Conservation (phyloP, 2,113 vertebrate genomes). For the Callipepla californica region DNA sequence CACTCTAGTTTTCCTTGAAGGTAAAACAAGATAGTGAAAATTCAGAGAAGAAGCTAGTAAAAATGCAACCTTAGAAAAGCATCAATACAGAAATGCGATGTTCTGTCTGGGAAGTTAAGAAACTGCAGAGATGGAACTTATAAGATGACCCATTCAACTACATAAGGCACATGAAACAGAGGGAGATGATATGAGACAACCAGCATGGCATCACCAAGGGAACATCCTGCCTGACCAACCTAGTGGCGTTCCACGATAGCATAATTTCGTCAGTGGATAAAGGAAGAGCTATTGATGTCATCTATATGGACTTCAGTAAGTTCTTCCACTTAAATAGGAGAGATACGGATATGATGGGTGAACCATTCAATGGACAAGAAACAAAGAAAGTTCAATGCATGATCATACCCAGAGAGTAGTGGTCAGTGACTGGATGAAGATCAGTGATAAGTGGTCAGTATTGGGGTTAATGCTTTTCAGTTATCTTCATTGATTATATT, state of each 20-base stretch:
- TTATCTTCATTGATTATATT: no score
- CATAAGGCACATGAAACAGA: background rate
- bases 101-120: background rate
- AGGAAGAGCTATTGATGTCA: background rate
- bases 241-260: background rate
- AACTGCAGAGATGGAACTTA: rapidly evolving
- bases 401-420: background rate
- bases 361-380: background rate
- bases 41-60: background rate
- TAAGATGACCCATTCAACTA: background rate
- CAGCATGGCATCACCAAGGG: background rate
- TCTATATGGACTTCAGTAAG: background rate
- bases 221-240: background rate
- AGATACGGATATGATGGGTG: background rate
- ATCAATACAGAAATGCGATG: background rate
- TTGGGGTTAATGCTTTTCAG: background rate
- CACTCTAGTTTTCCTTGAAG: background rate
- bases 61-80: background rate
- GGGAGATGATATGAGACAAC: background rate
- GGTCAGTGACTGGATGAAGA: background rate
- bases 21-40: background rate
- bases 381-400: background rate
- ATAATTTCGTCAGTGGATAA: background rate
- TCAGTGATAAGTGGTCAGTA: background rate
- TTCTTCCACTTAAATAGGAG: background rate